phyloP scores from a whole-genome alignment of 2,113 vertebrate species.

The Peromyscus maniculatus region DNA sequence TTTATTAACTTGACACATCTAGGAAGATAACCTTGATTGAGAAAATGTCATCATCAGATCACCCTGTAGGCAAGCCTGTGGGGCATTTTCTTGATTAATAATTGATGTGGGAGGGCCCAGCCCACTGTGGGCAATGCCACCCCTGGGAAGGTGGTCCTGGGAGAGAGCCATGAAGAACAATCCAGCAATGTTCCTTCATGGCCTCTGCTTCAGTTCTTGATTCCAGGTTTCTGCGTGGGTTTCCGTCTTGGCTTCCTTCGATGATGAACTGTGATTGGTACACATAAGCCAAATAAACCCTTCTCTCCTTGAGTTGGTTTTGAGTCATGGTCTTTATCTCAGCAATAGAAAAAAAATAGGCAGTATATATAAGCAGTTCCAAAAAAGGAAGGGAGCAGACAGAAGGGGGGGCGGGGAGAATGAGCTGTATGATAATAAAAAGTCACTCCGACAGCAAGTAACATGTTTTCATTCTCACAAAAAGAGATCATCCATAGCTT shows the following conservation, averaged over 20 bases:
- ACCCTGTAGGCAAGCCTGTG: background rate
- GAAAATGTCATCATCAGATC: background rate
- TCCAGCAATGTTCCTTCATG: background rate
- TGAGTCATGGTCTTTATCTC: background rate
- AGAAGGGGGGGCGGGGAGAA: background rate
- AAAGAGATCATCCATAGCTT: constrained; percentile 49
- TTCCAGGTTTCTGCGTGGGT: background rate
- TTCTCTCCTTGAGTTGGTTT: background rate
- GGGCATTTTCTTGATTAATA: background rate
- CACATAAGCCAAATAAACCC: background rate
- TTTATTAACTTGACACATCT: background rate
- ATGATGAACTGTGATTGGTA: background rate
- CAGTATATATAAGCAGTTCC: background rate
- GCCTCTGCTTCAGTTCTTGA: background rate
- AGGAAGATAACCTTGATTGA: background rate
- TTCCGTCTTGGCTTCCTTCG: background rate
- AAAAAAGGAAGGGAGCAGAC: background rate
- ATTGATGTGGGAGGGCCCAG: background rate
- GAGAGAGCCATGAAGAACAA: background rate
- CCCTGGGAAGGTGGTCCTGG: background rate
- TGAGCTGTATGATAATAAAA: background rate
- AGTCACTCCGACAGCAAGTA: constrained; percentile 13
- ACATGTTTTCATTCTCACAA: constrained; percentile 55
- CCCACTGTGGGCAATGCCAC: background rate
- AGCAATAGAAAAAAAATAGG: background rate